A percentile compares a stretch with the other conserved stretches of the same genome.
Evolutionary conservation across 2,888 invertebrate genomes (phyloP).

Genomic region (Microctonus brassicae): DNA sequence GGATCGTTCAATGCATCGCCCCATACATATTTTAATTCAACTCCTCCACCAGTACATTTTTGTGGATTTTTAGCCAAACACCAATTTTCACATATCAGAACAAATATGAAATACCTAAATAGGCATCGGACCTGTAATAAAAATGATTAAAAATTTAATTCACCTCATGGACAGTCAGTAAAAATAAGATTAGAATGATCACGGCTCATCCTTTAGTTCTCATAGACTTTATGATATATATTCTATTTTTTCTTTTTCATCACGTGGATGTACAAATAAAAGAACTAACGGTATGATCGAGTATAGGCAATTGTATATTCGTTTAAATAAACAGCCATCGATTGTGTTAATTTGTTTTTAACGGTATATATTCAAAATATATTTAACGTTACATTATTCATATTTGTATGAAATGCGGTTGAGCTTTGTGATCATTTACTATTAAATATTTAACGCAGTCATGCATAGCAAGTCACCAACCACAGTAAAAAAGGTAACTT

Average conservation of each 20-base stretch:
- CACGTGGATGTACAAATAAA: slow-evolving; percentile 34
- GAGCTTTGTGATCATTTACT: not conserved
- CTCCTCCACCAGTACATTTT: slow-evolving; percentile 75
- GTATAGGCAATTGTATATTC: slow-evolving; percentile 17
- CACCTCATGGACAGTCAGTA: not conserved
- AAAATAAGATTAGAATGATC: not conserved
- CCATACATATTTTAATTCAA: slow-evolving; percentile 85
- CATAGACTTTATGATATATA: not conserved
- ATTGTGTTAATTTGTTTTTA: slow-evolving; percentile 22
- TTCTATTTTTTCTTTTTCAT: slow-evolving; percentile 3
- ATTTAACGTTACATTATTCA: slow-evolving; percentile 6
- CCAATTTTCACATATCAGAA: slow-evolving; percentile 48
- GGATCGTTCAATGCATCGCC: slow-evolving; percentile 88
- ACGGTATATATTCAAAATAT: slow-evolving; percentile 33
- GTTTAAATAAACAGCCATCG: slow-evolving; percentile 32
- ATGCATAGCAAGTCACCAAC: not conserved
- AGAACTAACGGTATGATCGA: slow-evolving; percentile 36
- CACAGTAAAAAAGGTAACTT: not conserved
- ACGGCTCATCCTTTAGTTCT: too few species aligned
- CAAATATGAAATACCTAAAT: slow-evolving; percentile 55
- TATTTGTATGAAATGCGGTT: not conserved
- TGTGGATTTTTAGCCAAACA: slow-evolving; percentile 51
- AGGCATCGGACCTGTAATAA: slow-evolving; percentile 55
- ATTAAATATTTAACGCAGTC: not conserved
- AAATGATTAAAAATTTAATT: slow-evolving; percentile 17